These are phyloP conservation scores for Ectropis grisescens DNA, from an alignment of 1,140 invertebrate genomes.

Conservation along the genomic window DNA sequence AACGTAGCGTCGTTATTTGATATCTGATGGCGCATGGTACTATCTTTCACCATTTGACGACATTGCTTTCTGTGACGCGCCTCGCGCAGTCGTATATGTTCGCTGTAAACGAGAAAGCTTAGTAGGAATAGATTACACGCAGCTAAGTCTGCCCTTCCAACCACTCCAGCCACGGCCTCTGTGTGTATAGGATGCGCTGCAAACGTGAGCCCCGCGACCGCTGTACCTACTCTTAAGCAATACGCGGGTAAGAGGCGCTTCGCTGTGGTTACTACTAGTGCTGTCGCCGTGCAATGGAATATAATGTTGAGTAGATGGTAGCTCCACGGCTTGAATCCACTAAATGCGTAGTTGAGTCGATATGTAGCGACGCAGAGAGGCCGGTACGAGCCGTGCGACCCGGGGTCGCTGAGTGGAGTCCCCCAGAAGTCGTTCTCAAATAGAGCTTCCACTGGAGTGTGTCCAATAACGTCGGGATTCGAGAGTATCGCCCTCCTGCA, in stretches of 20 bases:
- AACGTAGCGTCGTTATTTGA: conserved; percentile 34
- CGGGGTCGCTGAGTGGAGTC: conserved; percentile 85
- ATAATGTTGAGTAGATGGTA: conserved; percentile 93
- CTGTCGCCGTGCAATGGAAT: conserved; percentile 85
- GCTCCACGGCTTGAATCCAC: conserved; percentile 89
- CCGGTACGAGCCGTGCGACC: conserved; percentile 94
- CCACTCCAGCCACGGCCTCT: conserved; percentile 96
- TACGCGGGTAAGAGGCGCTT: conserved; percentile 74
- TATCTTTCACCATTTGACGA: conserved; percentile 35
- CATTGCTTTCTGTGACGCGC: conserved; percentile 37
- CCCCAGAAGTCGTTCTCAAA: conserved; percentile 95
- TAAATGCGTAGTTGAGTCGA: conserved; percentile 89
- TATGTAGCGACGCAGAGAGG: conserved; percentile 94
- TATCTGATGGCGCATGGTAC: conserved; percentile 25
- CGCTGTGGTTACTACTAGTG: conserved; percentile 82
- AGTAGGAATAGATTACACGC: conserved; percentile 92
- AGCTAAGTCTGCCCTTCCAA: conserved; percentile 93
- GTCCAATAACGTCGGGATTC: conserved; percentile 86
- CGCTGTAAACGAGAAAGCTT: conserved; percentile 86
- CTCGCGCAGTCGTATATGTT: conserved; percentile 74
- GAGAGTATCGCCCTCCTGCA: conserved; percentile 89
- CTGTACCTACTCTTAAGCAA: conserved; percentile 74
- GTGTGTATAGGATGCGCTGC: conserved; percentile 97
- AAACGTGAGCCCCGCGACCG: conserved; percentile 89
- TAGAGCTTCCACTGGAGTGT: conserved; percentile 79